Evolutionary conservation across 2,888 invertebrate genomes (phyloP), one percentile per base, ranked within the genome.

Genomic region (Drosophila neotestacea): DNA sequence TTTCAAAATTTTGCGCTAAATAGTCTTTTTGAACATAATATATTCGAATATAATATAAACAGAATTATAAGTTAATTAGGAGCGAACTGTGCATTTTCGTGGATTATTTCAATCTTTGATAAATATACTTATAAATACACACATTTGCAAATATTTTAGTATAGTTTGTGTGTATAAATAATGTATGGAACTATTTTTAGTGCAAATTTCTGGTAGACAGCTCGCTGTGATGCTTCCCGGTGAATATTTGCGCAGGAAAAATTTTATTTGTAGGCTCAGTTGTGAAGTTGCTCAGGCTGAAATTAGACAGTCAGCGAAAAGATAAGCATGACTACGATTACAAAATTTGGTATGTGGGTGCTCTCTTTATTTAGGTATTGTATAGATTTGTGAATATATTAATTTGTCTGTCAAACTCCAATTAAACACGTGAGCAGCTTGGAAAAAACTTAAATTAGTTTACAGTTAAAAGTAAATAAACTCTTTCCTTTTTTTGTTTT

Each of bases 121-220:
- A 51, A n/a, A 46, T 47, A 42, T 11, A 16, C 16, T 16, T 22
- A 22, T 22, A 22, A 22, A 46, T 51, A 47, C 16, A 39, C 44
- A 58, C 36, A 38, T 46, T 46, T 38, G 63, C 54, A 39, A 77
- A 65, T 46, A 65, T 60, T 64, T 77, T 71, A 66, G 70, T 73
- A 74, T 80, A 77, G 66, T 74, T 76, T 56, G 34, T 64, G 67
- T 77, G 65, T 85, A 80, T 84, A 83, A 88, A 88, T 88, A 83
- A 82, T 85, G 75, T 77, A 77, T 63, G 39, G 52, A 83, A 83
- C 88, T 84, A 88, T 84, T 88, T 85, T 80, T 88, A 88, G 88
- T 84, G 72, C 68, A 74, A 44, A 82, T 73, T 70, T 67, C 54
- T 59, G 32, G 46, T 66, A 77, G 76, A 77, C 78, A 66, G 50